Conservation (phyloP, 2,797 vertebrate genomes). For the Phrynocephalus vlangalii region DNA sequence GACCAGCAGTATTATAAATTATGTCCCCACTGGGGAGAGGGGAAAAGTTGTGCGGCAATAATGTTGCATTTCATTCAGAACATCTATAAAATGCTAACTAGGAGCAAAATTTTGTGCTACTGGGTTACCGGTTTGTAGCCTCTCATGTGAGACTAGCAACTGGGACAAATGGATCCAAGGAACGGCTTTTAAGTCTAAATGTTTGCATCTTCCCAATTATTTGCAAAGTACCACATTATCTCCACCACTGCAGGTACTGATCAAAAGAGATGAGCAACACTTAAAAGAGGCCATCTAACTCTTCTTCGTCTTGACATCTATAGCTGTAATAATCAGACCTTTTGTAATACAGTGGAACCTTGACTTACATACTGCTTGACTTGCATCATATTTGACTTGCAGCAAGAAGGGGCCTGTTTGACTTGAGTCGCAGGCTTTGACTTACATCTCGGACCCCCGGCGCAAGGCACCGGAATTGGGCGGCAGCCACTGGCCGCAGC, state of each 20-base stretch:
- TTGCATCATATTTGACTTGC: too few relatives aligned
- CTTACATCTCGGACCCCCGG: too few relatives aligned
- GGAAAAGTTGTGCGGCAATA: too few relatives aligned
- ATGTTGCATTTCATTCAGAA: background rate
- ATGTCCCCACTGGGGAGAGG: background rate
- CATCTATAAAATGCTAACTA: background rate
- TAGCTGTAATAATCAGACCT: background rate
- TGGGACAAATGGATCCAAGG: background rate
- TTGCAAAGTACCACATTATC: background rate
- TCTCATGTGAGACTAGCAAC: background rate
- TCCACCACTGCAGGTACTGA: background rate
- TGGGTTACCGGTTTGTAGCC: too few relatives aligned
- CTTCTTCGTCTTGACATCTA: background rate
- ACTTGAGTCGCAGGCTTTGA: too few relatives aligned
- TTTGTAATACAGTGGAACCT: background rate
- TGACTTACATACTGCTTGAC: too few relatives aligned
- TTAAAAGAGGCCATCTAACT: background rate
- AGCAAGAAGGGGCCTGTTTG: too few relatives aligned
- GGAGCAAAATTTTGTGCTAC: background rate
- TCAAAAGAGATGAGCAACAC: background rate
- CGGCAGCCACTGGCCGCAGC: too few relatives aligned
- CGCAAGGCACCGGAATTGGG: too few relatives aligned
- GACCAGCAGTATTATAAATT: background rate
- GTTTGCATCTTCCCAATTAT: background rate
- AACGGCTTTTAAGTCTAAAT: background rate